Base-by-base conservation (phyloP, 2,888 invertebrate species). In the Dugesia japonica region DNA sequence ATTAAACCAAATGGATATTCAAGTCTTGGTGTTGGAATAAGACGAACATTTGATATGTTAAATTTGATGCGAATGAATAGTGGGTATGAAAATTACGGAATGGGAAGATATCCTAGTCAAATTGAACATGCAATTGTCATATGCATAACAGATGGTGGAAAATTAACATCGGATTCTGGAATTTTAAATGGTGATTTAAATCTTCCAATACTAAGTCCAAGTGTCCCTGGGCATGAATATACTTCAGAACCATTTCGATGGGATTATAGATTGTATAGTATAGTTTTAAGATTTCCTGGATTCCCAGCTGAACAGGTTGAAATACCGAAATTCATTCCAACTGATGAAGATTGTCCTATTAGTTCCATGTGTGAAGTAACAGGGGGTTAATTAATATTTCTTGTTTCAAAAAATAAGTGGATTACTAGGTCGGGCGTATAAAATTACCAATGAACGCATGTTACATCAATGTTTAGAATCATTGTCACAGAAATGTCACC, bases 301-400 rank as follows among this genome's bases (percentile, higher is more conserved):
- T 81, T 82, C 33, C 92, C 92, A 71, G 94, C 92, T 0, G 82
- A 83, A 13, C 90, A 91, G 0, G 89, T 71, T 71, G 76, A 73
- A n/a, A 80, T 90, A 73, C 81, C 80, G 74, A 79, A 81, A 1
- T 84, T 81, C 79, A 87, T 92, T 77, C 94, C 95, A 38, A 92
- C 94, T 13, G 92, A 92, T 77, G 95, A 97, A 83, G 89, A 90
- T 75, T 93, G 94, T 42, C 92, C 94, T 0, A 91, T 97, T 80
- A 94, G 97, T 85, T 91, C 92, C 7, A 94, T 98, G 93, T 97
- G 97, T 86, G 94, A 95, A 87, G 94, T 94, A 26, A 98, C 97
- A 17, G 97, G 97, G 82, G 97, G 91, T 90, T 85, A n/a, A n/a
- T n/a, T n/a, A n/a, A n/a, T n/a, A n/a, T n/a, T n/a, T n/a, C n/a